These are phyloP conservation scores for Diglossa cyanea DNA, from an alignment of 2,797 vertebrate genomes.

Conservation along the genomic window DNA sequence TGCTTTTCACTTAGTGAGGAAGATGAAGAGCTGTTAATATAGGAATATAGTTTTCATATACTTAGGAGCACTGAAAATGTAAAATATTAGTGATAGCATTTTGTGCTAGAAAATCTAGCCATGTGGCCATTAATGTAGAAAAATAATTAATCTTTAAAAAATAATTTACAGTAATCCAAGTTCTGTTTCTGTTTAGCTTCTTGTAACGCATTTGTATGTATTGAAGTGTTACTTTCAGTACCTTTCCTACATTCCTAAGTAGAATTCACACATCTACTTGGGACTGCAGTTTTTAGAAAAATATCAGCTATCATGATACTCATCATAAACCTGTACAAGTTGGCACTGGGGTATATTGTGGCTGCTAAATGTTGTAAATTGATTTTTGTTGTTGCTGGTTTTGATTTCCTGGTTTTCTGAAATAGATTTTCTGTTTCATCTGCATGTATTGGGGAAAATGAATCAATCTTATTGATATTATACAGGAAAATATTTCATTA, in stretches of 20 bases:
- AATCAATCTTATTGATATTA: neutral
- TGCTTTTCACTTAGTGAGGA: neutral
- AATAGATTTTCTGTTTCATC: constrained; percentile 21
- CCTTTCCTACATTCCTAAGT: neutral
- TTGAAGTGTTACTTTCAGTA: neutral
- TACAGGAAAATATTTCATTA: neutral
- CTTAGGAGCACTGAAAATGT: neutral
- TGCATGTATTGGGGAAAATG: neutral
- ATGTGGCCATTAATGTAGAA: neutral
- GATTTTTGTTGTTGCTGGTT: neutral
- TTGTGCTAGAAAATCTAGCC: neutral
- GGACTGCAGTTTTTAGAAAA: constrained; percentile 16
- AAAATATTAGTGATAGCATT: neutral
- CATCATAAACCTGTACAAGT: neutral
- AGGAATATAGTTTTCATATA: neutral
- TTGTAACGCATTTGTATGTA: neutral
- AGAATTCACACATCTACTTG: constrained; percentile 24
- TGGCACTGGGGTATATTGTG: neutral
- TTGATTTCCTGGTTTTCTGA: constrained; percentile 27
- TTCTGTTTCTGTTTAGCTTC: neutral
- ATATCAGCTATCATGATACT: constrained; percentile 6
- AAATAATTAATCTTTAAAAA: neutral
- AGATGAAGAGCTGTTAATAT: neutral
- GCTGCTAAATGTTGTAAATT: constrained; percentile 17
- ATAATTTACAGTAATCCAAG: neutral